Percentiles rank a stretch among this genome's conserved stretches.
These are phyloP conservation scores for Dendrolimus kikuchii DNA, from an alignment of 1,140 invertebrate genomes.

Conservation along the genomic window DNA sequence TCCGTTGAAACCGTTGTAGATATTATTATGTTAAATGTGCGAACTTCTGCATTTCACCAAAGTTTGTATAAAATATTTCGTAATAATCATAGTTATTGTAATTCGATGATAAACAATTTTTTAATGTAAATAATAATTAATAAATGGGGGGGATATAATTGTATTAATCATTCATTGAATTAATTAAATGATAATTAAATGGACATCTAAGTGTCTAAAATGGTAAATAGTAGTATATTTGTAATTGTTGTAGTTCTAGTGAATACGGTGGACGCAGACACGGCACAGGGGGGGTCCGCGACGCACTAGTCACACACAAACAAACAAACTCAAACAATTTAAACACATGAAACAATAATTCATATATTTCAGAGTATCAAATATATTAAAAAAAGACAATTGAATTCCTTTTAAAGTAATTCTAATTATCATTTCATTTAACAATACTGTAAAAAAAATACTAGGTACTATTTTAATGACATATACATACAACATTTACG, in stretches of 20 bases:
- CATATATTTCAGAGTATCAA: too few species aligned
- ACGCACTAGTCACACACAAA: slow-evolving; percentile 52
- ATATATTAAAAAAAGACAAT: too few species aligned
- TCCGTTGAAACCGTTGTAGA: slow-evolving; percentile 29
- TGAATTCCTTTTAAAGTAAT: too few species aligned
- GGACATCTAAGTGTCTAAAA: slow-evolving; percentile 65
- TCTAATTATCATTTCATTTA: too few species aligned
- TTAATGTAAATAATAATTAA: slow-evolving; percentile 68
- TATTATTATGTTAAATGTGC: slow-evolving; percentile 53
- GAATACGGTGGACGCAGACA: slow-evolving; percentile 30
- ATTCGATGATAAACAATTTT: slow-evolving; percentile 66
- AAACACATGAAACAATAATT: too few species aligned
- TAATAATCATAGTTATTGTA: slow-evolving; percentile 57
- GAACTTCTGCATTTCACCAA: slow-evolving; percentile 68
- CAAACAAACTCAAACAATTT: neutral
- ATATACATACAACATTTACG: too few species aligned
- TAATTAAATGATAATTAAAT: slow-evolving; percentile 2
- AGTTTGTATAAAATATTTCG: slow-evolving; percentile 70
- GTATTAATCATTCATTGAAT: slow-evolving; percentile 57
- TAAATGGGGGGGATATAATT: slow-evolving; percentile 47
- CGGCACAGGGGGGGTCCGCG: slow-evolving; percentile 41
- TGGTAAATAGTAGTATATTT: slow-evolving; percentile 69
- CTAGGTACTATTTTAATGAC: too few species aligned
- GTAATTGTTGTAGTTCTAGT: slow-evolving; percentile 68
- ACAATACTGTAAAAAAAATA: too few species aligned